Percentiles rank a stretch among this genome's conserved stretches.
Evolutionary conservation across 2,797 vertebrate species (phyloP).

Genomic region (Phataginus tricuspis): DNA sequence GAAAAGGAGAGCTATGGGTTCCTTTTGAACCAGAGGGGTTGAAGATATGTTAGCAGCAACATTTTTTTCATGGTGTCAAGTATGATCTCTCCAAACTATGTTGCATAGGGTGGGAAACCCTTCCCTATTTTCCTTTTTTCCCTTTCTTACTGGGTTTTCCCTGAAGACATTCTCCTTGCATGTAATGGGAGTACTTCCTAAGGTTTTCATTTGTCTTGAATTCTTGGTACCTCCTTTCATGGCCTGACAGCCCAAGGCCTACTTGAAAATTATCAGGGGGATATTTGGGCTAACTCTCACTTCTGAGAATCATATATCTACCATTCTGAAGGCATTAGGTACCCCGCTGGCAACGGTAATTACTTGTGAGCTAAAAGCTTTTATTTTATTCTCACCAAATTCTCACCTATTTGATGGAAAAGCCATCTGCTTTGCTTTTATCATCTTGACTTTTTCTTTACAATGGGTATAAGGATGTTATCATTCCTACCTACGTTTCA

Average conservation of each 20-base stretch:
- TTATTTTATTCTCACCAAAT: neutral
- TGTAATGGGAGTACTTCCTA: conserved; percentile 25
- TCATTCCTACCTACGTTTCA: neutral
- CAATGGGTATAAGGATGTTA: neutral
- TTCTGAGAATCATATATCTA: conserved; percentile 40
- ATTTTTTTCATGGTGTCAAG: neutral
- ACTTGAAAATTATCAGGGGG: conserved; percentile 12
- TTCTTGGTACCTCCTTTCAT: neutral
- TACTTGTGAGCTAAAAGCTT: neutral
- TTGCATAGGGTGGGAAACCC: conserved; percentile 29
- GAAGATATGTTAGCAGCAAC: neutral
- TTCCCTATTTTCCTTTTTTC: conserved; percentile 70
- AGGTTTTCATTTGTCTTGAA: neutral
- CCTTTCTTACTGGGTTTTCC: neutral
- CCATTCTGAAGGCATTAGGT: conserved; percentile 65
- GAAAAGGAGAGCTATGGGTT: neutral
- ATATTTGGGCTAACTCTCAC: neutral
- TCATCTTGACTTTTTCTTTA: neutral
- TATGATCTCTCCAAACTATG: conserved; percentile 69
- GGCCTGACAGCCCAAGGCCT: neutral
- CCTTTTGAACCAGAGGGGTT: neutral
- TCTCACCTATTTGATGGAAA: neutral
- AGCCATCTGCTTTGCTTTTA: neutral
- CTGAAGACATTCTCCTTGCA: neutral
- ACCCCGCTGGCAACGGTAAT: conserved; percentile 62